Base-by-base conservation (phyloP, 2,888 invertebrate genomes). In the Drosophila melanocephala region DNA sequence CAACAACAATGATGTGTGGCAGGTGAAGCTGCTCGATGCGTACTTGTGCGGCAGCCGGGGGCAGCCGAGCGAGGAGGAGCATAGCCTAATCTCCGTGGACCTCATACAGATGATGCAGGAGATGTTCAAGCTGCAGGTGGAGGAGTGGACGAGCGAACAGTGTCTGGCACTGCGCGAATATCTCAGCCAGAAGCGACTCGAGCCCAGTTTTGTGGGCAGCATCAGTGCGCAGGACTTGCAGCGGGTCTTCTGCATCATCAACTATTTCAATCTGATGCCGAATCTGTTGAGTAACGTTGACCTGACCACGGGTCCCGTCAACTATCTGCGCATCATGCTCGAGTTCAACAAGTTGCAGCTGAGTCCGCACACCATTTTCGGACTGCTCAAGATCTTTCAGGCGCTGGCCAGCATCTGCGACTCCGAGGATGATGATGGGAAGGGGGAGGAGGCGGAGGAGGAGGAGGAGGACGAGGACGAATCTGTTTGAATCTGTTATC, bases 11-110 rank as follows among this genome's bases (percentile, higher is more conserved):
- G 95, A 96, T 86, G 94, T 96, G 28, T 97, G 97, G 97, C 97
- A 97, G 92, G 94, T 97, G 55, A 97, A 97, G 91, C 94, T 96
- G 0, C 94, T 95, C 6, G 95, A 95, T 3, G 94, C 95, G 0
- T 96, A 96, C 72, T 82, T 92, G 69, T 63, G 51, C 22, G 55
- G 73, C 28, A 51, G 66, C 14, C 65, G 68, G 33, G 33, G 33
- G 33, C 33, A 35, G 35, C 35, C 35, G 16, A 16, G 2, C 1
- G 50, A 81, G 6, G 50, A 81, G 6, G 68, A 83, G 39, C 88
- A 93, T 60, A 81, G 90, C 12, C 79, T 93, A 10, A 77, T 93
- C 44, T 92, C 93, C 0, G 88, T 90, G 57, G 94, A 94, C 75
- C 89, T 93, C 5, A 81, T 93, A n/a, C 85, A 90, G 50, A 90